Percentiles rank a stretch among this genome's conserved stretches.
Conservation (phyloP, 2,888 invertebrate genomes). For the Podabrus alpinus region DNA sequence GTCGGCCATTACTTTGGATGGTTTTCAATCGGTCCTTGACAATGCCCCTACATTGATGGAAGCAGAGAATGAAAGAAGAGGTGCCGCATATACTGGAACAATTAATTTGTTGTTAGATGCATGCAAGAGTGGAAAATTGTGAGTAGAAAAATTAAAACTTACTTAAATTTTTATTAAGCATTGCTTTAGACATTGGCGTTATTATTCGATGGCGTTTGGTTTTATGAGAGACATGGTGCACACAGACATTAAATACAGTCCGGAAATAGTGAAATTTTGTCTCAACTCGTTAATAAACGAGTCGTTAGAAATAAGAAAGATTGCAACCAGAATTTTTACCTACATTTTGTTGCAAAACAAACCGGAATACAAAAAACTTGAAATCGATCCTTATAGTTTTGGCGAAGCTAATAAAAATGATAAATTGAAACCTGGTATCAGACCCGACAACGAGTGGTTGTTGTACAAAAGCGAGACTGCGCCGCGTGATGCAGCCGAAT, state of each 20-base stretch:
- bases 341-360: slow-evolving; percentile 76
- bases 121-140: slow-evolving; percentile 60
- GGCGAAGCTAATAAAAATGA: slow-evolving; percentile 7
- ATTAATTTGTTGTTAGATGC: slow-evolving; percentile 60
- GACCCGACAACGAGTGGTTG: slow-evolving; percentile 76
- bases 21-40: slow-evolving; percentile 53
- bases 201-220: slow-evolving; percentile 73
- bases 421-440: slow-evolving; percentile 58
- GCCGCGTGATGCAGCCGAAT: slow-evolving; percentile 69
- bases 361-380: slow-evolving; percentile 63
- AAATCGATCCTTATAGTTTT: slow-evolving; percentile 59
- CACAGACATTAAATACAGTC: slow-evolving; percentile 68
- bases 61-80: slow-evolving; percentile 56
- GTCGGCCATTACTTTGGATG: slow-evolving; percentile 50
- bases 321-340: slow-evolving; percentile 65
- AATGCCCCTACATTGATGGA: slow-evolving; percentile 50
- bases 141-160: slow-evolving; percentile 39
- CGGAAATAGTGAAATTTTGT: slow-evolving; percentile 67
- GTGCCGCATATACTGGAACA: slow-evolving; percentile 59
- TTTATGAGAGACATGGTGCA: slow-evolving; percentile 75
- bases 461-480: slow-evolving; percentile 66
- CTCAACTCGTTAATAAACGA: slow-evolving; percentile 73
- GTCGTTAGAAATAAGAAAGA: slow-evolving; percentile 77
- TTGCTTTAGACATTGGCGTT: slow-evolving; percentile 76
- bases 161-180: background rate